Evolutionary conservation across 2,888 invertebrate species (phyloP), one percentile per base, ranked within the genome.

Genomic region (Neelides folsomi): DNA sequence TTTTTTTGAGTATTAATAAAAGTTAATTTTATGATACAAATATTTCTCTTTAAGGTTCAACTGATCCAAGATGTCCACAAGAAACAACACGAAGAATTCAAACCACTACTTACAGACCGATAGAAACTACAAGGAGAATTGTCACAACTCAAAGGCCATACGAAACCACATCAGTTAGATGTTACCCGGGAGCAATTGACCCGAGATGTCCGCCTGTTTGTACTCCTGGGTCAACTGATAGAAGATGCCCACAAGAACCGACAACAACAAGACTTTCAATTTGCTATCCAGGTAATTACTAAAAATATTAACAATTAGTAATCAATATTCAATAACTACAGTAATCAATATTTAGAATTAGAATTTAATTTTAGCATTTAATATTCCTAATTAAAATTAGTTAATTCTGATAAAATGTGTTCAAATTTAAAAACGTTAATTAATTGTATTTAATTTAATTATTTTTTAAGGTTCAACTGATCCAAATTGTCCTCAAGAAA

Each of bases 161-260:
- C 3, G 27, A 27, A 27, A 27, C 27, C 3, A 27, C 27, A 27
- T 27, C 27, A 27, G 7, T 7, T 5, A 3, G 27, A 7, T 27
- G 27, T 27, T 27, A 27, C 40, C 57, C 64, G 34, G 66, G 60
- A 46, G 49, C 48, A 40, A 56, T 51, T 18, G 66, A 66, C 49
- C 66, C 66, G 2, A 52, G 65, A 13, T 66, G 66, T 56, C 60
- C 60, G 47, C 50, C 66, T 19, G 54, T 46, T 13, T 65, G 56
- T 59, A 57, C 52, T 27, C 63, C 58, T 1, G 70, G 70, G 57
- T 52, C 69, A 61, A 54, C 68, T 63, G 46, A 66, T 62, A 59
- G 58, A 12, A 46, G 65, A 9, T 65, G 64, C 40, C 56, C 56
- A 6, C 51, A 44, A 49, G 27, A 27, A 36, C 38, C 36, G 7